Evolutionary conservation across 2,888 invertebrate species (phyloP).

Genomic region (Caenorhabditis sp.): DNA sequence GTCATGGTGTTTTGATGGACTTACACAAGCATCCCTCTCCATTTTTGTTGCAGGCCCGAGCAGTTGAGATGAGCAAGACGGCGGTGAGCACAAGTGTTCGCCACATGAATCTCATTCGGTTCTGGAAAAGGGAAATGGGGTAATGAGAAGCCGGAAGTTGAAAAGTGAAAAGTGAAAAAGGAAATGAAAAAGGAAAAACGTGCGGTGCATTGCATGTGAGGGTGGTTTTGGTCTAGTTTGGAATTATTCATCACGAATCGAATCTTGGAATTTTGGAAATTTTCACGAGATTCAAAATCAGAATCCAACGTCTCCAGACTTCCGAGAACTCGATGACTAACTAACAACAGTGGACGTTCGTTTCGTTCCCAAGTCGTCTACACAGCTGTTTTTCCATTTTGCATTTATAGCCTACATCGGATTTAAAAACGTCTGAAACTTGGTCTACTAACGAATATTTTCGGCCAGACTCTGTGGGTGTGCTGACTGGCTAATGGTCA

Average conservation of each 20-base stretch:
- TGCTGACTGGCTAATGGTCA: not conserved
- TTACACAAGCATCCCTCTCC: constrained; percentile 52
- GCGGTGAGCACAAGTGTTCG: constrained; percentile 41
- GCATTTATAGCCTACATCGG: not conserved
- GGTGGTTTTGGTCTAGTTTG: no score
- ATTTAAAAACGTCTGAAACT: constrained; percentile 14
- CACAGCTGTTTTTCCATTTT: not conserved
- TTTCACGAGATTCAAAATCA: no score
- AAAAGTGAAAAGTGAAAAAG: no score
- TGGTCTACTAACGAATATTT: not conserved
- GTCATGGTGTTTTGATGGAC: not conserved
- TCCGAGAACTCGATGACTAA: no score
- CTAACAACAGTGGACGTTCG: no score
- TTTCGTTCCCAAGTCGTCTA: no score
- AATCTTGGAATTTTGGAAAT: no score
- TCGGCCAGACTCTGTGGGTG: constrained; percentile 10
- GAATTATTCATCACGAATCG: no score
- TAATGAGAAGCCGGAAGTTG: not conserved
- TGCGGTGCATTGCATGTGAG: no score
- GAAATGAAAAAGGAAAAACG: no score
- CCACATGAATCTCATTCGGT: constrained; percentile 46
- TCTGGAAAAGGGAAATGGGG: constrained; percentile 21
- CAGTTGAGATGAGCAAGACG: constrained; percentile 28
- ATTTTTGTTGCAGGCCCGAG: constrained; percentile 39
- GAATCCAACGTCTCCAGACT: no score